Evolutionary conservation across 30 jellyfish, hydroid and myxozoan species (phyloP).

Genomic region (Cassiopea andromeda): DNA sequence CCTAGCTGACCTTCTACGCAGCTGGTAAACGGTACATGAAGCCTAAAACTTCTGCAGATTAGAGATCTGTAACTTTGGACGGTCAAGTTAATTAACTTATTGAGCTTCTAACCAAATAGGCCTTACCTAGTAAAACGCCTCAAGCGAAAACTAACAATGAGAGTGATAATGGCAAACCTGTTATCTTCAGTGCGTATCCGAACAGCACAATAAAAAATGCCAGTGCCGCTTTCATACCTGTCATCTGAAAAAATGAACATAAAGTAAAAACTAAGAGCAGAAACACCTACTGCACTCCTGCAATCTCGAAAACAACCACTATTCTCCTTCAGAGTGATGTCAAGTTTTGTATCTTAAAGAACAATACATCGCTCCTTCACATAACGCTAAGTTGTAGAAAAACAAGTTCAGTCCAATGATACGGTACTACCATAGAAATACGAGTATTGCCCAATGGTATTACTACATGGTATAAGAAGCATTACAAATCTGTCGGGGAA

Average conservation of each 20-base stretch:
- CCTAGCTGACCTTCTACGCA: too few species aligned
- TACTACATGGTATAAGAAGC: too few species aligned
- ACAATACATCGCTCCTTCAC: slow-evolving; percentile 11
- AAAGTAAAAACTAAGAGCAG: neutral
- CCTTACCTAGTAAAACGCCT: neutral
- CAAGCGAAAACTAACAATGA: neutral
- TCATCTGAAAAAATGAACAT: neutral
- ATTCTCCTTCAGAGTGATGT: slow-evolving; percentile 1
- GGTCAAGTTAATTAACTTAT: neutral
- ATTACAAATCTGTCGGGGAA: too few species aligned
- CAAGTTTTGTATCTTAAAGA: neutral
- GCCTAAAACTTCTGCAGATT: too few species aligned
- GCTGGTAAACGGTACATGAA: too few species aligned
- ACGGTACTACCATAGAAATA: neutral
- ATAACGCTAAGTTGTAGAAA: neutral
- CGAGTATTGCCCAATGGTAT: too few species aligned
- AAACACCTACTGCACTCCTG: neutral
- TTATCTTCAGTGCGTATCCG: neutral
- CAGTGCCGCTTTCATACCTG: neutral
- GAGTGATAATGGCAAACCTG: slow-evolving; percentile 1
- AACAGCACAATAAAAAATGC: neutral
- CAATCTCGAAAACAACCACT: neutral
- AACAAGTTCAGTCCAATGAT: neutral
- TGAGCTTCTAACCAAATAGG: neutral
- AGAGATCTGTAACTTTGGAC: neutral